These are phyloP conservation scores for Lordiphosa andalusiaca DNA, from an alignment of 2,888 invertebrate genomes.

Conservation along the genomic window DNA sequence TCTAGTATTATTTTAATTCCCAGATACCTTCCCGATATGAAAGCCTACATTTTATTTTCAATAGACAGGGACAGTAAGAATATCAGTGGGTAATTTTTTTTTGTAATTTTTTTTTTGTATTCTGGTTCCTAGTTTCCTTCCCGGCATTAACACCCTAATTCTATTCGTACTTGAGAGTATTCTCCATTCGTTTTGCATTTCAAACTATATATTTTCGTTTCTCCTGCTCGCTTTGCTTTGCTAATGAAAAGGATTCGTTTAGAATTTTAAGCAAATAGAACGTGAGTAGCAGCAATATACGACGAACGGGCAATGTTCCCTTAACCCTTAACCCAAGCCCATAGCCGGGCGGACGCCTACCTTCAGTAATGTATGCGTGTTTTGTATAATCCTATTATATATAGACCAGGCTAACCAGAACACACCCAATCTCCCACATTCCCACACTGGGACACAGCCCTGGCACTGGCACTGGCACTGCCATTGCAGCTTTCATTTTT, in stretches of 20 bases:
- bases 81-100: no score
- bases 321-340: slow-evolving; percentile 17
- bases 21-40: no score
- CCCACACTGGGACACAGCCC: slow-evolving; percentile 26
- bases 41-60: no score
- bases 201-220: not conserved
- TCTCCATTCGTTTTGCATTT: not conserved
- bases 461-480: slow-evolving; percentile 50
- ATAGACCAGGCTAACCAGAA: slow-evolving; percentile 22
- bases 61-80: no score
- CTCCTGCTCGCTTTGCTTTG: slow-evolving; percentile 28
- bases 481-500: slow-evolving; percentile 68
- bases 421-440: slow-evolving; percentile 1
- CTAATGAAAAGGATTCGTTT: slow-evolving; percentile 75
- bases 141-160: no score
- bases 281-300: slow-evolving; percentile 63
- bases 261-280: slow-evolving; percentile 75
- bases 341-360: slow-evolving; percentile 1
- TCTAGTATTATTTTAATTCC: no score
- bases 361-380: slow-evolving; percentile 45
- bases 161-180: slow-evolving; percentile 20
- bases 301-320: slow-evolving; percentile 13
- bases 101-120: no score
- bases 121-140: no score
- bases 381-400: slow-evolving; percentile 45